These are phyloP conservation scores for Malacosoma neustria DNA, from an alignment of 2,888 invertebrate species.

Conservation along the genomic window DNA sequence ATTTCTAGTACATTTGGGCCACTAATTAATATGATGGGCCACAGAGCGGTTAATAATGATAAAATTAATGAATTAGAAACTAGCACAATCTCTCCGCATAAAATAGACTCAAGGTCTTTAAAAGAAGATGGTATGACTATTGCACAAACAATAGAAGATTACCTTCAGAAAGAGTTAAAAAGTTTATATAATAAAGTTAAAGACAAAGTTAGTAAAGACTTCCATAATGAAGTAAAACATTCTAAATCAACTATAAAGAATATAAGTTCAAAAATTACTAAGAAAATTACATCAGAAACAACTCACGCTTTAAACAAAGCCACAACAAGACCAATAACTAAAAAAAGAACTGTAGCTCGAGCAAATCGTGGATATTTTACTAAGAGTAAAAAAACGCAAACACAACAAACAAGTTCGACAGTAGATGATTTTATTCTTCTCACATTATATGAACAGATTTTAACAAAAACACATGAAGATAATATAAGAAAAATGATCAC, in stretches of 20 bases:
- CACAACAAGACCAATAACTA: neutral
- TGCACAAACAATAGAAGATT: slow-evolving; percentile 27
- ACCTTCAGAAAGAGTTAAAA: slow-evolving; percentile 30
- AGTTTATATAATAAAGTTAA: slow-evolving; percentile 30
- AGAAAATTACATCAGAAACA: slow-evolving; percentile 4
- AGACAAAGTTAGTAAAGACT: slow-evolving; percentile 25
- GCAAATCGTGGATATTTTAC: neutral
- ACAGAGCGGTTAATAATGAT: slow-evolving; percentile 10
- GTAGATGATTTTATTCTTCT: slow-evolving; percentile 37
- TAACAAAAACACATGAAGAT: slow-evolving; percentile 33
- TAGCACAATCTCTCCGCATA: slow-evolving; percentile 11
- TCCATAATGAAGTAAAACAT: slow-evolving; percentile 20
- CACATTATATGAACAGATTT: slow-evolving; percentile 33
- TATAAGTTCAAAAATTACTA: slow-evolving; percentile 5
- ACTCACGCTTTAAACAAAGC: neutral
- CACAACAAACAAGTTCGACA: slow-evolving; percentile 12
- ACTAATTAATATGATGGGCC: slow-evolving; percentile 9
- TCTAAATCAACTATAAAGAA: slow-evolving; percentile 18
- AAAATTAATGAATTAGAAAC: slow-evolving; percentile 6
- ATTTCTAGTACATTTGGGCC: slow-evolving; percentile 15
- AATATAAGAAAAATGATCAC: slow-evolving; percentile 27
- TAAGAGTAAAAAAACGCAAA: slow-evolving; percentile 4
- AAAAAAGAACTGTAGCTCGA: neutral
- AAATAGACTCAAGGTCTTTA: slow-evolving; percentile 22
- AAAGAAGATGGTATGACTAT: slow-evolving; percentile 22